phyloP scores from a whole-genome alignment of 2,113 vertebrate species.

The Grus americana region DNA sequence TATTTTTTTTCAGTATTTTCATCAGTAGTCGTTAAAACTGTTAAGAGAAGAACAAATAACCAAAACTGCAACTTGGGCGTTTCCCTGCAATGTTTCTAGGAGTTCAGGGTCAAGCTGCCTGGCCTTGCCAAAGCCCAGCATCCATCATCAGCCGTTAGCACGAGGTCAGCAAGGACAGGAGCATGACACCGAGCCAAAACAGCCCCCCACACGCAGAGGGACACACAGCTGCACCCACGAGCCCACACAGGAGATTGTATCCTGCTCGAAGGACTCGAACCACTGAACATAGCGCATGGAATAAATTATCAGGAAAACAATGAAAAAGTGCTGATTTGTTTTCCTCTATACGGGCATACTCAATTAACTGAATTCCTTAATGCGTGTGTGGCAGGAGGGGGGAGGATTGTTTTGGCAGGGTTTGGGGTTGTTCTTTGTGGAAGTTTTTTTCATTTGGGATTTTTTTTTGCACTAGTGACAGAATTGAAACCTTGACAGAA shows the following conservation, averaged over 20 bases:
- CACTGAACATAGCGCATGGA: fast-evolving
- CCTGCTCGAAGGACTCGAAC: background rate
- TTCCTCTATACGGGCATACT: fast-evolving
- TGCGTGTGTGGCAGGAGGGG: fast-evolving
- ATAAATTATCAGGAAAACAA: background rate
- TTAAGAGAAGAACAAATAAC: background rate
- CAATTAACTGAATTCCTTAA: background rate
- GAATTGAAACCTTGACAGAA: background rate
- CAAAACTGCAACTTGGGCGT: background rate
- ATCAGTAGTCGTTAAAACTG: background rate
- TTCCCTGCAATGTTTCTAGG: background rate
- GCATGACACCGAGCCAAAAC: fast-evolving
- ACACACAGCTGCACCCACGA: fast-evolving
- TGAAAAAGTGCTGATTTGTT: fast-evolving
- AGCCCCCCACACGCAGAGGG: fast-evolving
- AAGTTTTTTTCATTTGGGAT: no score
- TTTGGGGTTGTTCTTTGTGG: background rate
- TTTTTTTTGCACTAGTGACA: background rate
- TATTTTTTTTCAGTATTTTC: background rate
- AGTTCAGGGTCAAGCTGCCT: background rate
- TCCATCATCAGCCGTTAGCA: no score
- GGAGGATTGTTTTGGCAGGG: background rate
- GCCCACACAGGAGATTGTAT: fast-evolving
- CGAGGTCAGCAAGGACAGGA: background rate
- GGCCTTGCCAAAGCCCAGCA: background rate